Evolutionary conservation across 2,113 vertebrate genomes (phyloP), one percentile per base, ranked within the genome.

Genomic region (Dermatemys mawii): DNA sequence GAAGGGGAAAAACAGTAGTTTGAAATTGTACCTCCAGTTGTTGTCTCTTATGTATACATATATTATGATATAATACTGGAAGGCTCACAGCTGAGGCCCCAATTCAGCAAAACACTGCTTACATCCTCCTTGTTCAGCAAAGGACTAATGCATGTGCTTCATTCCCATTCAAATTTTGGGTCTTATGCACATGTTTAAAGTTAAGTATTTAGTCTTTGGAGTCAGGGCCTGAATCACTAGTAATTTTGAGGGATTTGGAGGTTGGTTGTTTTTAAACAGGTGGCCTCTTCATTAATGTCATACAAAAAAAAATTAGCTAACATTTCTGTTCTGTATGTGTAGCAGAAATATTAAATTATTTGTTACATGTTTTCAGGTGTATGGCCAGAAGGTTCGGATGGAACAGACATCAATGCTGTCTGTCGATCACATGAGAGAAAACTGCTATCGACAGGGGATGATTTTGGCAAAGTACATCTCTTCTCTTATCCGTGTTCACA

Each of bases 381-480:
- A 93, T 99, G 99, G 99, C 99, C 99, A 1, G 99, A 99, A 79
- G 99, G 99, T 84, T 99, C 99, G 1, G 99, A 99, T 11, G 99
- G 99, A 86, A 99, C 99, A 1, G 99, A 99, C 96, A 99, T 99
- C 96, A 99, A 99, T 0, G 99, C 99, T 0, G 98, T 98, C 85
- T 99, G 99, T 93, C 98, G 98, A 87, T 99, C 99, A 75, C 98
- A 95, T 2, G 98, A 98, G 95, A 99, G 98, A 46, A 99, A 97
- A 90, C 98, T 99, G 46, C 98, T 99, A 11, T 98, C 98, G 5
- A 99, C 99, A 0, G 99, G 99, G 35, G 99, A 99, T 4, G 99
- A 99, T 97, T 99, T 99, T 83, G 99, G 99, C 97, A 99, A 99
- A 98, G 99, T 99, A 78, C 99, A 99, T 93, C 98, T 99, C 70